Base-by-base conservation (phyloP, 2,888 invertebrate species). In the Hypomecis atomaria region DNA sequence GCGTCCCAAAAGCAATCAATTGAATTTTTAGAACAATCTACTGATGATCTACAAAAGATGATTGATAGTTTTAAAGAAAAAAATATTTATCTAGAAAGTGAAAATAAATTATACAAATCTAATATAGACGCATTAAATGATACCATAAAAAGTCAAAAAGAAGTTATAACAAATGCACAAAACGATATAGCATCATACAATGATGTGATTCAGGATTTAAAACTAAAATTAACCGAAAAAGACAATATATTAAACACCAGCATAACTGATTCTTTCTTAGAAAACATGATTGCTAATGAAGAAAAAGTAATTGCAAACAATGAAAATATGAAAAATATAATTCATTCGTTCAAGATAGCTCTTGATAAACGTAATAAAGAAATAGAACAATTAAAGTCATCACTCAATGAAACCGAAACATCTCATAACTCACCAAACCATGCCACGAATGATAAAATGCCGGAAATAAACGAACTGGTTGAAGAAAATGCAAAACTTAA, bases 291-390 rank as follows among this genome's bases (percentile, higher is more conserved):
- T 57, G 74, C 79, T 1, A 88, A 83, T 62, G 92, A 92, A 82
- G 83, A 89, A 58, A 82, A 82, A 59, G 78, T 87, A 62, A 79
- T 88, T 54, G 82, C 87, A 10, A 91, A 87, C 69, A 89, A 90
- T 71, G 91, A 91, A 71, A 90, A 90, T 66, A 83, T 92, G 57
- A 84, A 75, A 73, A 89, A 89, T 65, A 82, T 92, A 36, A 84
- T 90, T 60, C 72, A 82, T n/a, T 83, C 82, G 4, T 81, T 91
- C 43, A 87, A 85, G 79, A 73, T 73, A 2, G 76, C 78, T 9
- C 68, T 92, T 40, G 78, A 84, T 44, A 73, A 65, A 4, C 82
- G 85, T 56, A 85, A 79, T 58, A 81, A 84, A 57, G 87, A 91
- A 78, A 84, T 88, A 52, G 73, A 78, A 38, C 67, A 72, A 42